Conservation (phyloP, 2,113 vertebrate species). For the Ochotona princeps region DNA sequence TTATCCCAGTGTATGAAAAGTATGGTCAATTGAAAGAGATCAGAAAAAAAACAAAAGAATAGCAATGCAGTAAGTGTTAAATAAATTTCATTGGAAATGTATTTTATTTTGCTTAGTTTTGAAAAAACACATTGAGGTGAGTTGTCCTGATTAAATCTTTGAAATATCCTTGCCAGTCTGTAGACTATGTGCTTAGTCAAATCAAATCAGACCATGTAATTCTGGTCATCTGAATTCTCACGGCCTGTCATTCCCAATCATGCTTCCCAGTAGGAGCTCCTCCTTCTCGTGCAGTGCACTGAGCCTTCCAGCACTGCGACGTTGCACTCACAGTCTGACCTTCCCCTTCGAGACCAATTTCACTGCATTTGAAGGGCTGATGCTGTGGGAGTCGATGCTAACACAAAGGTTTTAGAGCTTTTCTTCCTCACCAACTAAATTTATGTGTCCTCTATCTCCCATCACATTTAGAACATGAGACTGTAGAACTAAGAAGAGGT, state of each 20-base stretch:
- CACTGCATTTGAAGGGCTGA: background rate
- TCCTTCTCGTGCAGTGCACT: background rate
- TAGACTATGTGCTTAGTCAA: conserved; percentile 56
- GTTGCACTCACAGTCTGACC: background rate
- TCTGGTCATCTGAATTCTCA: conserved; percentile 63
- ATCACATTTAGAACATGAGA: background rate
- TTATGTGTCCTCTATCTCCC: background rate
- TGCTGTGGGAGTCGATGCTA: background rate
- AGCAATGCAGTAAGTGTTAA: background rate
- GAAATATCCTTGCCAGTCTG: conserved; percentile 36
- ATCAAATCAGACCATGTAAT: conserved; percentile 64
- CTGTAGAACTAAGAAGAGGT: background rate
- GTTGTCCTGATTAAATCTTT: conserved; percentile 52
- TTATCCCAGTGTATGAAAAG: conserved; percentile 26
- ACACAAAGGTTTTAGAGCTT: background rate
- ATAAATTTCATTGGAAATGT: conserved; percentile 30
- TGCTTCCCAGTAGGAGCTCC: background rate
- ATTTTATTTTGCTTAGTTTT: too few species aligned
- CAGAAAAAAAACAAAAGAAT: background rate
- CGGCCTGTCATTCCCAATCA: conserved; percentile 66
- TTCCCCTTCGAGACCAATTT: background rate
- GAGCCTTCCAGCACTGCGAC: background rate
- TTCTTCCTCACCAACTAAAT: background rate
- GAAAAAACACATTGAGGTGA: background rate
- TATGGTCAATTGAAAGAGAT: background rate